These are phyloP conservation scores for Scopus umbretta DNA, from an alignment of 2,113 vertebrate genomes.

Conservation along the genomic window DNA sequence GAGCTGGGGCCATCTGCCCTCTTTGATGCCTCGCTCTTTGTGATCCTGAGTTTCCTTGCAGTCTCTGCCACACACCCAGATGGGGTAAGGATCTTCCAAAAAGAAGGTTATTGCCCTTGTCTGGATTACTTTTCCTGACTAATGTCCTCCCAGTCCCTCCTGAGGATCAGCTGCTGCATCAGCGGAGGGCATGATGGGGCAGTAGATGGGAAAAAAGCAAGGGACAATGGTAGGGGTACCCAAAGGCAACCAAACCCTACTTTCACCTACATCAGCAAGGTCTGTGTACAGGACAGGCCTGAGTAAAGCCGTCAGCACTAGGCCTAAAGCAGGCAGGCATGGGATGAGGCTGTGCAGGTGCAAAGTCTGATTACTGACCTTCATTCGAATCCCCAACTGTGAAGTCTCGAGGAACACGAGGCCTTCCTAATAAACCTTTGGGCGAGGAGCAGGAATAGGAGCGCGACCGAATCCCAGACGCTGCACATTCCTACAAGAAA, in stretches of 20 bases:
- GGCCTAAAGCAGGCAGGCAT: neutral
- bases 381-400: conserved; percentile 61
- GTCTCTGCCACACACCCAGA: neutral
- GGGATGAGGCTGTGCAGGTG: neutral
- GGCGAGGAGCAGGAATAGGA: conserved; percentile 93
- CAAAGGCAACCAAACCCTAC: neutral
- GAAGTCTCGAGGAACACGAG: conserved; percentile 68
- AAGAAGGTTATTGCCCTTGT: neutral
- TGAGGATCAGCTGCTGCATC: neutral
- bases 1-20: neutral
- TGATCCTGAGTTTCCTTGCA: neutral
- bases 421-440: conserved; percentile 79
- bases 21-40: neutral
- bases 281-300: neutral
- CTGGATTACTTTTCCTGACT: neutral
- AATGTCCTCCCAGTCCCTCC: neutral
- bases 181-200: fast-evolving
- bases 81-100: neutral
- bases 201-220: neutral
- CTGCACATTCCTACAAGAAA: conserved; percentile 72
- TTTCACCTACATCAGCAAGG: fast-evolving
- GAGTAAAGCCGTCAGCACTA: neutral
- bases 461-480: conserved; percentile 82
- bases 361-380: conserved; percentile 74
- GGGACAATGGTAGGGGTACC: neutral